Evolutionary conservation across 2,797 vertebrate genomes (phyloP), one percentile per base, ranked within the genome.

Genomic region (Sphenopsis melanotis): DNA sequence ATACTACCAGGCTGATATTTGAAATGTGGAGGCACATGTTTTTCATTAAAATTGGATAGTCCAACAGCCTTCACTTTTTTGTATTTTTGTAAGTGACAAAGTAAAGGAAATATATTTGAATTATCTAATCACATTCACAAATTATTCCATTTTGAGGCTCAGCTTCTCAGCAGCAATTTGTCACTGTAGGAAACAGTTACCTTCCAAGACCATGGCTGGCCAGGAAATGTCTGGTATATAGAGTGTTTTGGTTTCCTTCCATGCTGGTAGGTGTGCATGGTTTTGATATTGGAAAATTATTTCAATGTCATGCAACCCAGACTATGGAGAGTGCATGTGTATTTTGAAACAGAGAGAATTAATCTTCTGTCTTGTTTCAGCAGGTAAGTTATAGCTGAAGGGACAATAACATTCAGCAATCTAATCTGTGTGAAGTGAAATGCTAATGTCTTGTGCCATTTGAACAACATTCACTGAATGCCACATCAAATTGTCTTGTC

Each of bases 331-430:
- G 9, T 84, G 85, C 78, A 81, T 72, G 74, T 16, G 11, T 15
- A 53, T 7, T 68, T 46, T 82, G 80, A 79, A 74, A 64, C 24
- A 52, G 36, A 66, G 39, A 65, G 37, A 77, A 68, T 69, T 79
- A 27, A 66, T 53, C 39, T 46, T 30, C 61, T 72, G 6, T 20
- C 23, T 56, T 89, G 7, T 71, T 82, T 60, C 71, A 85, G 39
- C 63, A 90, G 96, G 96, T 98, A 95, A 97, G 74, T 86, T 68
- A 11, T 21, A 76, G 30, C 82, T 78, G 41, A 69, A 89, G 66
- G 65, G n/a, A 71, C 70, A 50, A 27, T 55, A 65, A 55, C 44
- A 21, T 41, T 23, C 44, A 77, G 23, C 63, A 75, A 15, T 85
- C 39, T 85, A 30, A 76, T 49, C 24, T 29, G 72, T 59, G 57